Evolutionary conservation across 35 echinoderm and acorn worm genomes (phyloP).

Genomic region (Ophiothrix spiculata): DNA sequence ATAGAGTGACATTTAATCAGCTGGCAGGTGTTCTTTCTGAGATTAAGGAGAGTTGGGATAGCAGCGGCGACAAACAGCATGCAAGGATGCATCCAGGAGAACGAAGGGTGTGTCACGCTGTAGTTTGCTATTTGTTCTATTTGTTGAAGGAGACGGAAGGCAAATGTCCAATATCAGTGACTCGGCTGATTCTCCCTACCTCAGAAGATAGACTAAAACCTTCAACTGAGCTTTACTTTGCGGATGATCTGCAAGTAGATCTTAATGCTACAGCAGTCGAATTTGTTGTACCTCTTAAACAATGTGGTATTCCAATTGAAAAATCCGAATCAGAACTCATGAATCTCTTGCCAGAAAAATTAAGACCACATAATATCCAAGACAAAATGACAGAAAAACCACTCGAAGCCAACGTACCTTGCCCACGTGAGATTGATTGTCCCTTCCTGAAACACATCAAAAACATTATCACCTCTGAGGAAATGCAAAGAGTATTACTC

Average conservation of each 20-base stretch:
- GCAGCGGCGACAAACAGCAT: no score
- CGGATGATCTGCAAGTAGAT: neutral
- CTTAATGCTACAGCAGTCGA: neutral
- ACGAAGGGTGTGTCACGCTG: neutral
- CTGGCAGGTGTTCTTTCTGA: neutral
- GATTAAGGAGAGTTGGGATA: neutral
- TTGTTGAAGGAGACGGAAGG: neutral
- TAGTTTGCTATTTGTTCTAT: neutral
- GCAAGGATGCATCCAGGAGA: conserved; percentile 9
- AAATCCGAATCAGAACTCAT: neutral
- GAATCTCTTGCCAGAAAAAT: neutral
- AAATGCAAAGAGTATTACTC: conserved; percentile 17
- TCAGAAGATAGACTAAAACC: neutral
- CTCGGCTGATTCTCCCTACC: conserved; percentile 8
- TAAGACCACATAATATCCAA: conserved; percentile 16
- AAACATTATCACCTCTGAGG: conserved; percentile 14
- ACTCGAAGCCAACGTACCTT: neutral
- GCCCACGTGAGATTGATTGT: conserved; percentile 18
- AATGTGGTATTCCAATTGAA: neutral
- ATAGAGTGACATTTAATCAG: neutral
- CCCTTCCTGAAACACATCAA: conserved; percentile 4
- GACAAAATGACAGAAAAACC: conserved; percentile 17
- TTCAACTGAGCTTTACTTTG: conserved; percentile 8
- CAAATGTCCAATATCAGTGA: neutral
- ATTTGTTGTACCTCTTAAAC: conserved; percentile 17